These are phyloP conservation scores for Prunella fulvescens DNA, from an alignment of 2,113 vertebrate genomes.

Conservation along the genomic window DNA sequence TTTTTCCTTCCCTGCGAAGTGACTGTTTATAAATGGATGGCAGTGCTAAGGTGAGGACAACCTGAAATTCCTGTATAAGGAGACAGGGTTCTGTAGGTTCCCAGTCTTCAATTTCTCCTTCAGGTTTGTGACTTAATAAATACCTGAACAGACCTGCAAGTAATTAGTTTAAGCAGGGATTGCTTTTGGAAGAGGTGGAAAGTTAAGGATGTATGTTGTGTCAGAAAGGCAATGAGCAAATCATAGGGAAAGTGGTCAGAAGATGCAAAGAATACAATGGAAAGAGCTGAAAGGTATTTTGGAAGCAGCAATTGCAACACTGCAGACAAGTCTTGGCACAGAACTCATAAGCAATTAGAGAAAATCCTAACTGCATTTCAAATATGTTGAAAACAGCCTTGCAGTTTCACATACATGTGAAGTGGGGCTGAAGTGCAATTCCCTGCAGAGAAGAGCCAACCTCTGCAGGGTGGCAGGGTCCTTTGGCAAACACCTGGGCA, in stretches of 20 bases:
- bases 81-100: not conserved
- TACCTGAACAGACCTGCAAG: not conserved
- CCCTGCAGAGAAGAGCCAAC: not conserved
- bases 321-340: not conserved
- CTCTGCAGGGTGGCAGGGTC: not conserved
- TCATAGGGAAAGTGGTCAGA: not conserved
- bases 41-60: not conserved
- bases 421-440: not conserved
- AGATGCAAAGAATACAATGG: not conserved
- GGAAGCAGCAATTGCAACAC: not conserved
- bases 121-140: not conserved
- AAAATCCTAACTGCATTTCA: not conserved
- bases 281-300: not conserved
- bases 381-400: not conserved
- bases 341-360: not conserved
- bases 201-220: not conserved
- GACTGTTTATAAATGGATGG: constrained; percentile 34
- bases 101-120: not conserved
- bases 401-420: not conserved
- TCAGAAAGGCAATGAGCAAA: not conserved
- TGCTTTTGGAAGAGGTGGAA: not conserved
- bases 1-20: constrained; percentile 4
- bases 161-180: not conserved
- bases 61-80: not conserved
- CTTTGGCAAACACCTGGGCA: not conserved